Evolutionary conservation across 2,797 vertebrate genomes (phyloP).

Genomic region (Alauda arvensis): DNA sequence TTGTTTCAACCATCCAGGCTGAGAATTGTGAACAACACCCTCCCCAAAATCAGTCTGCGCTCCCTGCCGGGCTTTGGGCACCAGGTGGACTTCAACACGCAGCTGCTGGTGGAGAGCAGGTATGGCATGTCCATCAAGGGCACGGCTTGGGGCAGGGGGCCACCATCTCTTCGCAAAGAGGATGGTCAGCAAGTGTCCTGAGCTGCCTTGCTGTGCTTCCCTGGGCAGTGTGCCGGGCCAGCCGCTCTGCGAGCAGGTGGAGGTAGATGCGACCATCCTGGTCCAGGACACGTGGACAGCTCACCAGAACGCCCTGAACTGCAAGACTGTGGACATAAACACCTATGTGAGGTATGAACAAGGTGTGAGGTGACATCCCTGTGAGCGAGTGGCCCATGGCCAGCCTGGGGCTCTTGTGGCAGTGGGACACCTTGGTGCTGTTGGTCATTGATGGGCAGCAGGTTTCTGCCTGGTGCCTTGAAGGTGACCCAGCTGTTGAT

Average conservation of each 20-base stretch:
- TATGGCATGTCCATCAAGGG: not conserved
- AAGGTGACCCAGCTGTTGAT: accelerated
- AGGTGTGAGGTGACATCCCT: not conserved
- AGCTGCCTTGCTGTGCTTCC: not conserved
- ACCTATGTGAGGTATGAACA: conserved; percentile 48
- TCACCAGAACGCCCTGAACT: not conserved
- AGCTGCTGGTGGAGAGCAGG: conserved; percentile 63
- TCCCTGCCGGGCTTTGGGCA: conserved; percentile 61
- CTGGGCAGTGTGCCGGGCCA: not conserved
- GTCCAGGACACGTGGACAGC: conserved; percentile 1
- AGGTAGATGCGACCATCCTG: conserved; percentile 50
- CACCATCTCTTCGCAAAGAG: not conserved
- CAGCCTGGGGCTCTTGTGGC: accelerated
- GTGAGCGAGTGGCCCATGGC: accelerated
- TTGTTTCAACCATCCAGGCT: conserved; percentile 30
- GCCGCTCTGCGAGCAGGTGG: conserved; percentile 25
- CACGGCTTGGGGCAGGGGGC: accelerated
- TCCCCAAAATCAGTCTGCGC: conserved; percentile 59
- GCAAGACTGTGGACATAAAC: conserved; percentile 47
- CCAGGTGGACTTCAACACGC: conserved; percentile 61
- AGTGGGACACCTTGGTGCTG: not conserved
- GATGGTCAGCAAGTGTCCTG: not conserved
- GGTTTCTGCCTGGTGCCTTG: not conserved
- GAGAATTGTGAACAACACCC: conserved; percentile 59
- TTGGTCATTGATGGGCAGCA: accelerated